Conservation (phyloP, 2,797 vertebrate species). For the Taenioides sp. region DNA sequence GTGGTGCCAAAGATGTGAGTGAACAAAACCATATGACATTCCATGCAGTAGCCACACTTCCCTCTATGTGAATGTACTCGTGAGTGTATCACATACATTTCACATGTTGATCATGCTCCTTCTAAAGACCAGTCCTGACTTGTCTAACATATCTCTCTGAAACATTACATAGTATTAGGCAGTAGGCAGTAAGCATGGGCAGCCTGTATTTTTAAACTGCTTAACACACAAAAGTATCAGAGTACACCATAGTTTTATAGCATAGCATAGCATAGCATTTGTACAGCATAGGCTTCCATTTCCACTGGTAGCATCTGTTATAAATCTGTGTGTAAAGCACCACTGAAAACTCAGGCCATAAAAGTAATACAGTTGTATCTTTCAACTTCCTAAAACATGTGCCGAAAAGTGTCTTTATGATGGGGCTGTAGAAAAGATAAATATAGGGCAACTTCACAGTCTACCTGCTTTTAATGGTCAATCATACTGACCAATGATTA, state of each 20-base stretch:
- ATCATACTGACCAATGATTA: background rate
- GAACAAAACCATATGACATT: slow-evolving; percentile 53
- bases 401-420: background rate
- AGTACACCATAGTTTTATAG: background rate
- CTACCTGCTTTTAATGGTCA: background rate
- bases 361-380: slow-evolving; percentile 6
- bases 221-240: background rate
- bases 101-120: background rate
- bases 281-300: background rate
- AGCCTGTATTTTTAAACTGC: background rate
- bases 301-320: slow-evolving; percentile 28
- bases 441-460: background rate
- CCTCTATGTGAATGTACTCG: slow-evolving; percentile 8
- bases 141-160: background rate
- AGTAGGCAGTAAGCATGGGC: background rate
- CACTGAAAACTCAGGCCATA: background rate
- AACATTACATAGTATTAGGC: background rate
- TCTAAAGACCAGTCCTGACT: background rate
- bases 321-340: slow-evolving; percentile 17
- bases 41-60: slow-evolving; percentile 42
- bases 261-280: too few species aligned
- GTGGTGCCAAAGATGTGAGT: slow-evolving; percentile 29
- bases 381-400: slow-evolving; percentile 3
- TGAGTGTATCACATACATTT: slow-evolving; percentile 16
- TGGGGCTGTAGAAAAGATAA: background rate